phyloP scores from a whole-genome alignment of 2,113 vertebrate species.

The Polypterus senegalus region DNA sequence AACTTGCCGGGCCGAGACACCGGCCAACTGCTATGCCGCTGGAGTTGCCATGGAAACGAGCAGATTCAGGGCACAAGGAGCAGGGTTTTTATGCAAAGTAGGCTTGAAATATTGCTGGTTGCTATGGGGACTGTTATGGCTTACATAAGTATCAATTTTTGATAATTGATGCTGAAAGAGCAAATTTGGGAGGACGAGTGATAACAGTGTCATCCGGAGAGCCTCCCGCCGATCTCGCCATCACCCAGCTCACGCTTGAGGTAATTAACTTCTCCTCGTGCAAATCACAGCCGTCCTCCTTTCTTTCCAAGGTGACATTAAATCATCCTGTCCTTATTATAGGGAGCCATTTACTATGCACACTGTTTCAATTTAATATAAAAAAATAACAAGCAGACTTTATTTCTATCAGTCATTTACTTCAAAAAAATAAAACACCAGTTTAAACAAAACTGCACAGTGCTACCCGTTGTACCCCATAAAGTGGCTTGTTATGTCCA shows the following conservation, averaged over 20 bases:
- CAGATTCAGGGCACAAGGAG: slow-evolving; percentile 36
- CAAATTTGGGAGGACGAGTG: slow-evolving; percentile 35
- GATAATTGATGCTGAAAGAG: slow-evolving; percentile 49
- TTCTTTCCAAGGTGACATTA: slow-evolving; percentile 49
- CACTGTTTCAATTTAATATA: too few relatives aligned
- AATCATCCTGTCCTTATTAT: slow-evolving; percentile 15
- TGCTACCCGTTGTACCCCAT: too few relatives aligned
- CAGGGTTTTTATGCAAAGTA: slow-evolving; percentile 23
- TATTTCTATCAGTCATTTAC: too few relatives aligned
- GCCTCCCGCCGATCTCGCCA: slow-evolving; percentile 30
- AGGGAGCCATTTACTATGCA: slow-evolving; percentile 18
- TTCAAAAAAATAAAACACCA: too few relatives aligned
- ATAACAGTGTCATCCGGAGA: slow-evolving; percentile 44
- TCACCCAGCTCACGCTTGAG: slow-evolving; percentile 45
- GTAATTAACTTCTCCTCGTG: slow-evolving; percentile 44
- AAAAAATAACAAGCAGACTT: too few relatives aligned
- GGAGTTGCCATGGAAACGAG: slow-evolving; percentile 54
- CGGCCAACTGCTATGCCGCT: slow-evolving; percentile 33
- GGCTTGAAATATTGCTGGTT: slow-evolving; percentile 35
- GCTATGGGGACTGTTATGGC: slow-evolving; percentile 45
- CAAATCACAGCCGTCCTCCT: slow-evolving; percentile 46
- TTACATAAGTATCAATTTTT: slow-evolving; percentile 55
- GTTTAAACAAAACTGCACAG: too few relatives aligned
- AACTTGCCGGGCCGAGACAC: slow-evolving; percentile 31
- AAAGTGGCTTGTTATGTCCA: too few relatives aligned